Evolutionary conservation across 2,797 vertebrate genomes (phyloP).

Genomic region (Coendou prehensilis): DNA sequence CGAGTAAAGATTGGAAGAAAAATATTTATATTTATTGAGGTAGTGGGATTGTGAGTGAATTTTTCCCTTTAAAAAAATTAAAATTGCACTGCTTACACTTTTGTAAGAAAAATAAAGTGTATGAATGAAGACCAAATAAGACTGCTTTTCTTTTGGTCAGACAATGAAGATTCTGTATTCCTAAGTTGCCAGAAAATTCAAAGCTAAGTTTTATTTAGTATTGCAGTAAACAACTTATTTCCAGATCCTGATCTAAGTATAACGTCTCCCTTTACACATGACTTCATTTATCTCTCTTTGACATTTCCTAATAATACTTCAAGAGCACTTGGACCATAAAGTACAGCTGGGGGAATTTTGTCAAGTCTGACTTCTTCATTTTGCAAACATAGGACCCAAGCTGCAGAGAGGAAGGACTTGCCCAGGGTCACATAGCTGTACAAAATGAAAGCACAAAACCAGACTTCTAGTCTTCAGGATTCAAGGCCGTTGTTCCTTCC

Average conservation of each 20-base stretch:
- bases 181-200: conserved; percentile 49
- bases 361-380: background rate
- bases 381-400: background rate
- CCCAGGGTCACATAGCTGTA: background rate
- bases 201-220: background rate
- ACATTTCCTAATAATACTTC: conserved; percentile 51
- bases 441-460: background rate
- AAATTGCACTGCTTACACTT: background rate
- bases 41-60: background rate
- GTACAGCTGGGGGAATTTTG: background rate
- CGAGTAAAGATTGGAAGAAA: background rate
- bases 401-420: background rate
- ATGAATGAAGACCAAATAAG: conserved; percentile 29
- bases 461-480: background rate
- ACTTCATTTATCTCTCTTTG: background rate
- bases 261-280: background rate
- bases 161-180: conserved; percentile 10
- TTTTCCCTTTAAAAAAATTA: background rate
- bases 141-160: background rate
- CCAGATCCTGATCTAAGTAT: background rate
- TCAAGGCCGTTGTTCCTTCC: background rate
- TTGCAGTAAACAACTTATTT: conserved; percentile 58
- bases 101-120: conserved; percentile 34
- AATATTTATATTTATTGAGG: conserved; percentile 22
- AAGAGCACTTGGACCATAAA: background rate